A percentile compares a stretch with the other conserved stretches of the same genome.
These are phyloP conservation scores for Spheniscus mendiculus DNA, from an alignment of 2,113 vertebrate species.

Conservation along the genomic window DNA sequence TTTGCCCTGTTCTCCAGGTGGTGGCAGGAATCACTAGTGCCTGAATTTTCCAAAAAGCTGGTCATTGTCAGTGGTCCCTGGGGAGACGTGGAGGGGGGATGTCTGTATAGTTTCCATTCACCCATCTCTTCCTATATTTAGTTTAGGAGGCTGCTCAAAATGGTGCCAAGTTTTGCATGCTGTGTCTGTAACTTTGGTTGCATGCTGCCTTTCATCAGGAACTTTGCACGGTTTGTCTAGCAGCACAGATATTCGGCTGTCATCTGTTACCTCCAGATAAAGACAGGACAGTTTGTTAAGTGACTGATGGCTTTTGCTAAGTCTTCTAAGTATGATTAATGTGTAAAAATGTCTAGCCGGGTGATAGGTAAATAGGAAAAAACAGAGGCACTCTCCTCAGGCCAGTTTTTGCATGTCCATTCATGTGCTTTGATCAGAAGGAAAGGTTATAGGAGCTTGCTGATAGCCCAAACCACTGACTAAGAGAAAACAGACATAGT, in stretches of 20 bases:
- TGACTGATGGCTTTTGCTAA: slow-evolving; percentile 40
- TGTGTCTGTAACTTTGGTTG: neutral
- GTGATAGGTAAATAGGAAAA: neutral
- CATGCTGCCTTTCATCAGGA: slow-evolving; percentile 28
- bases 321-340: slow-evolving; percentile 38
- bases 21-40: neutral
- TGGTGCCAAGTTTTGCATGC: neutral
- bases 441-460: neutral
- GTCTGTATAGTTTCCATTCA: neutral
- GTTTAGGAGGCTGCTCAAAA: neutral
- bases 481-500: neutral
- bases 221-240: neutral
- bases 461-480: neutral
- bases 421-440: neutral
- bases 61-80: neutral
- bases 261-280: slow-evolving; percentile 43
- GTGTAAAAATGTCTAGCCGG: neutral
- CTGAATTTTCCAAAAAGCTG: neutral
- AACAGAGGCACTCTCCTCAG: neutral
- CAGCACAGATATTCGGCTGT: neutral
- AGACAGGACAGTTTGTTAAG: slow-evolving; percentile 24
- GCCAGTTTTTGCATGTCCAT: neutral
- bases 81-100: neutral
- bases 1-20: neutral
- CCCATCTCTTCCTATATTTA: neutral